phyloP scores from a whole-genome alignment of 1,140 invertebrate species.

The Brachionus rubens region DNA sequence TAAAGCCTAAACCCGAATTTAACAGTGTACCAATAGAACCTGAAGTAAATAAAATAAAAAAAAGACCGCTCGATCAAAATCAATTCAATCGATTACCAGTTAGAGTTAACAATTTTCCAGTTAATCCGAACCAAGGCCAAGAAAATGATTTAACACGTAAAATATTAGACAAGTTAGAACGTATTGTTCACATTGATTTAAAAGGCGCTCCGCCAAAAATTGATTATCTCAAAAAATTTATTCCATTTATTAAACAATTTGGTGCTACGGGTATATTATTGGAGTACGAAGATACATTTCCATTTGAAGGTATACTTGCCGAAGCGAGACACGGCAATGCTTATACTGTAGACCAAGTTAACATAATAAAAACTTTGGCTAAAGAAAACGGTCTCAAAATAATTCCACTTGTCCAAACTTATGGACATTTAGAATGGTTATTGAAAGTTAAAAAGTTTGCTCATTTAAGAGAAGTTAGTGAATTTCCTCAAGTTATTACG shows the following conservation, averaged over 20 bases:
- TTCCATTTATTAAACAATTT: constrained; percentile 43
- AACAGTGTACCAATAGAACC: no score
- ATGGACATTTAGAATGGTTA: constrained; percentile 46
- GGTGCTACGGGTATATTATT: constrained; percentile 45
- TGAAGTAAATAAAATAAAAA: no score
- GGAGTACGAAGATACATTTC: constrained; percentile 47
- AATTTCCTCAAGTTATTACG: constrained; percentile 35
- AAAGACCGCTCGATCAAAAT: no score
- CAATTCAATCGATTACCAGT: no score
- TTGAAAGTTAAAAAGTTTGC: constrained; percentile 37
- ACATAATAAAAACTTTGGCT: constrained; percentile 34
- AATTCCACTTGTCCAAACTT: constrained; percentile 46
- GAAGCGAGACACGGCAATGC: neutral
- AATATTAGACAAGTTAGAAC: neutral
- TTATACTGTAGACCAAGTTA: constrained; percentile 30
- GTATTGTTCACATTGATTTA: constrained; percentile 39
- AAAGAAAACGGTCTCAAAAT: constrained; percentile 42
- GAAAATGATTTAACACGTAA: neutral
- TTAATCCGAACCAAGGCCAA: neutral
- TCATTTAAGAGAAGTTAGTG: constrained; percentile 39
- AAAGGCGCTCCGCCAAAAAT: constrained; percentile 43
- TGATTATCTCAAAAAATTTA: constrained; percentile 5
- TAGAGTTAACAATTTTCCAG: no score
- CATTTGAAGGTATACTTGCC: constrained; percentile 25
- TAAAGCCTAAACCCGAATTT: no score